A percentile compares a stretch with the other conserved stretches of the same genome.
Evolutionary conservation across 2,888 invertebrate species (phyloP).

Genomic region (Tuberolachnus salignus): DNA sequence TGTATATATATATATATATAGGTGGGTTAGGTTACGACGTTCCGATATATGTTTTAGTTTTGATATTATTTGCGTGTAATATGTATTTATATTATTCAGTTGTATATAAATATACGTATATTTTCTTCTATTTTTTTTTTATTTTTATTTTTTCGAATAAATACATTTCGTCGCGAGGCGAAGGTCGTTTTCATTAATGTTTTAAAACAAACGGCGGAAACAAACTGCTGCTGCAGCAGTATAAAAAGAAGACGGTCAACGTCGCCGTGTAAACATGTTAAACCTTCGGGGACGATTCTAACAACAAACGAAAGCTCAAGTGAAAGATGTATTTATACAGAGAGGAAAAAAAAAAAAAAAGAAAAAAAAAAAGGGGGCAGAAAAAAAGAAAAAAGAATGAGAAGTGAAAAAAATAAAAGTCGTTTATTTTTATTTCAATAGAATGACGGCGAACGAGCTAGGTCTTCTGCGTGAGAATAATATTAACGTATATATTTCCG

Average conservation of each 20-base stretch:
- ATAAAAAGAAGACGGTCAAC: constrained; percentile 36
- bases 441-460: constrained; percentile 19
- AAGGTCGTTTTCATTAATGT: constrained; percentile 32
- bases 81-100: too few relatives aligned
- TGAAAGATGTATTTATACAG: constrained; percentile 36
- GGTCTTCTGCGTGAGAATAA: constrained; percentile 42
- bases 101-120: too few relatives aligned
- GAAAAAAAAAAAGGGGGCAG: too few relatives aligned
- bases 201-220: constrained; percentile 31
- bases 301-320: constrained; percentile 29
- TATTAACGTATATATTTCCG: constrained; percentile 45
- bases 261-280: constrained; percentile 43
- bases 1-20: too few relatives aligned
- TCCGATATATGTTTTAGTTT: too few relatives aligned
- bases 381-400: background rate
- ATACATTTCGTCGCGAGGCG: background rate
- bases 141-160: too few relatives aligned
- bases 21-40: too few relatives aligned
- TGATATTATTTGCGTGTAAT: too few relatives aligned
- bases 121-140: too few relatives aligned
- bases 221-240: background rate
- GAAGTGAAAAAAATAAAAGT: background rate
- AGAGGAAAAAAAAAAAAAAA: constrained; percentile 6
- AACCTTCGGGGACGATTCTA: constrained; percentile 37
- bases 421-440: constrained; percentile 50